phyloP scores from a whole-genome alignment of 2,888 invertebrate genomes.

The Melanotus villosus region DNA sequence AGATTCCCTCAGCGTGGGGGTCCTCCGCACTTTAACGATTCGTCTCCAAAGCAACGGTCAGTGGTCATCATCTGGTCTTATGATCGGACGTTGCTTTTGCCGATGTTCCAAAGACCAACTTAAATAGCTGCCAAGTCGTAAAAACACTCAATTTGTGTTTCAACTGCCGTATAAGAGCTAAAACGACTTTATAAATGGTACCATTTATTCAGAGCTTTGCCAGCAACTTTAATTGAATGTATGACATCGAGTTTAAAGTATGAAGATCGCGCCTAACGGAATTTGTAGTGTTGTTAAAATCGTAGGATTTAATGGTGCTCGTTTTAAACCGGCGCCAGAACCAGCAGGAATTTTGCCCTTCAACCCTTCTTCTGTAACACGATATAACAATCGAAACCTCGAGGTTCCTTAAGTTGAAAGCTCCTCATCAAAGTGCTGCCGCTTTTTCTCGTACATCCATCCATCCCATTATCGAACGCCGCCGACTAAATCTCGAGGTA shows the following conservation, averaged over 20 bases:
- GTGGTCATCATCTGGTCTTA: neutral
- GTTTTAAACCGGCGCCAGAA: neutral
- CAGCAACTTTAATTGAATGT: constrained; percentile 44
- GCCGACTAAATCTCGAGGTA: constrained; percentile 42
- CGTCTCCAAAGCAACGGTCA: constrained; percentile 15
- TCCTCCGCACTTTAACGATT: constrained; percentile 1
- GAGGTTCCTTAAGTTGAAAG: constrained; percentile 22
- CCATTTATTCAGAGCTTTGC: constrained; percentile 49
- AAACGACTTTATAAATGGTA: constrained; percentile 50
- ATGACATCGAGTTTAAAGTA: constrained; percentile 28
- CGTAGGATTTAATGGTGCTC: constrained; percentile 13
- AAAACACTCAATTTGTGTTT: constrained; percentile 41
- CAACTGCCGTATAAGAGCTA: constrained; percentile 44
- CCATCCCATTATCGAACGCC: constrained; percentile 15
- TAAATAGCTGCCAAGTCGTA: constrained; percentile 38
- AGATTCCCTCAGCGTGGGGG: neutral
- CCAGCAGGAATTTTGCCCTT: neutral
- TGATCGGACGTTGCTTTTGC: neutral
- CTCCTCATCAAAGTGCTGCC: neutral
- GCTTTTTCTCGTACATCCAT: neutral
- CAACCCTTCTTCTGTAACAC: neutral
- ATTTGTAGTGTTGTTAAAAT: neutral
- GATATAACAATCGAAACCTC: too few species aligned
- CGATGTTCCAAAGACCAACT: constrained; percentile 13
- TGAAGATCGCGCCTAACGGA: neutral